phyloP scores from a whole-genome alignment of 2,113 vertebrate species.

The Thalassoma bifasciatum region DNA sequence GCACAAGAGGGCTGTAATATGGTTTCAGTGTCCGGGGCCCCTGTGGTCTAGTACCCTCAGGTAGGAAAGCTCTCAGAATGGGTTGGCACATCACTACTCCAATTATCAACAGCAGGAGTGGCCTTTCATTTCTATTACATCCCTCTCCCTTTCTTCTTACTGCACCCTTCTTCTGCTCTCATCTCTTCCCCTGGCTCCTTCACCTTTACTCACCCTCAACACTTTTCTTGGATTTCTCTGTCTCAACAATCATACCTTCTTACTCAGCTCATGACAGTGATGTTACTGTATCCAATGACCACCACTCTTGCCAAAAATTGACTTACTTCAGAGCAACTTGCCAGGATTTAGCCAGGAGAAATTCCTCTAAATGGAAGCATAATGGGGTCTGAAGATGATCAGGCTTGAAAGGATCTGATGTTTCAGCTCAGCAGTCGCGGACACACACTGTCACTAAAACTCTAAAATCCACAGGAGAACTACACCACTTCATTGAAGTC shows the following conservation, averaged over 20 bases:
- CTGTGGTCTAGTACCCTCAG: constrained; percentile 60
- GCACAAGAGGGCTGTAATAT: constrained; percentile 69
- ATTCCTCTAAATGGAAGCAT: constrained; percentile 37
- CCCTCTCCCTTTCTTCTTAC: constrained; percentile 53
- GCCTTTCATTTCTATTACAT: constrained; percentile 70
- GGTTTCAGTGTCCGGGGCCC: constrained; percentile 62
- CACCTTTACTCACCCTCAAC: constrained; percentile 48
- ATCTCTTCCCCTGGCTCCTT: constrained; percentile 46
- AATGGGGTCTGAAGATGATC: constrained; percentile 49
- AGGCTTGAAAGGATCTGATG: constrained; percentile 46
- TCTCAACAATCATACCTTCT: constrained; percentile 44
- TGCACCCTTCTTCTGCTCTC: constrained; percentile 20
- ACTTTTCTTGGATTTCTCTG: constrained; percentile 58
- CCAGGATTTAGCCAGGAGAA: constrained; percentile 25
- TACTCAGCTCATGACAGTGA: background rate
- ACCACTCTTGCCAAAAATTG: constrained; percentile 26
- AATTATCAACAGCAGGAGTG: constrained; percentile 76
- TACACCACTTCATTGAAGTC: constrained; percentile 38
- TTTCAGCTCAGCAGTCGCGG: constrained; percentile 52
- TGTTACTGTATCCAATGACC: constrained; percentile 17
- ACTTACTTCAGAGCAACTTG: constrained; percentile 14
- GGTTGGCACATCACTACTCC: constrained; percentile 70
- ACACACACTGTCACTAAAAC: constrained; percentile 25
- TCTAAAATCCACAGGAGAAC: constrained; percentile 35
- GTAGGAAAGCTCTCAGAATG: constrained; percentile 72